Conservation (phyloP, 2,797 vertebrate species). For the Lerista edwardsae region DNA sequence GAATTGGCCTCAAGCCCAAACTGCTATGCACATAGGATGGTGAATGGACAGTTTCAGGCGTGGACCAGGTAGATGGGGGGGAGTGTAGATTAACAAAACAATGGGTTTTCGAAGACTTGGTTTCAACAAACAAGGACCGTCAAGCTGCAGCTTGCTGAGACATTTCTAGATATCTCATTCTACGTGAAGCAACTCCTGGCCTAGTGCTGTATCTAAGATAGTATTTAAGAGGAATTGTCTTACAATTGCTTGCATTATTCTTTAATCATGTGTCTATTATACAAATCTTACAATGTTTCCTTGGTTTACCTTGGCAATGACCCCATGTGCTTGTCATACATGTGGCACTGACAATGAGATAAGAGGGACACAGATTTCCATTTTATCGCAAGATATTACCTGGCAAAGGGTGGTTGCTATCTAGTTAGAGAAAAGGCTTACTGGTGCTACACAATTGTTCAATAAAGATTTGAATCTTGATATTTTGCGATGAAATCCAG, state of each 20-base stretch:
- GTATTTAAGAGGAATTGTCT: not conserved
- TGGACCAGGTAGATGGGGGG: not conserved
- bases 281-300: not conserved
- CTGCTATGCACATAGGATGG: slow-evolving; percentile 2
- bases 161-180: not conserved
- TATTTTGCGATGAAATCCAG: not conserved
- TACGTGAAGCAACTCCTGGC: not conserved
- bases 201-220: not conserved
- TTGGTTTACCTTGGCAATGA: not conserved
- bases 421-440: too few species aligned
- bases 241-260: not conserved
- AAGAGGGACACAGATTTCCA: not conserved
- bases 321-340: not conserved
- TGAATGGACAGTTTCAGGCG: not conserved
- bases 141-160: not conserved
- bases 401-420: not conserved
- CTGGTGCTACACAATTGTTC: not conserved
- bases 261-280: not conserved
- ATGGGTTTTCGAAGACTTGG: not conserved
- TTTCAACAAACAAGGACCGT: slow-evolving; percentile 4
- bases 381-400: not conserved
- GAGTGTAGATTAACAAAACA: not conserved
- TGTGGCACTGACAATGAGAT: not conserved
- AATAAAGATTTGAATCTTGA: not conserved
- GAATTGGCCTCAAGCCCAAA: slow-evolving; percentile 37